These are phyloP conservation scores for Automeris io DNA, from an alignment of 2,888 invertebrate genomes.

Conservation along the genomic window DNA sequence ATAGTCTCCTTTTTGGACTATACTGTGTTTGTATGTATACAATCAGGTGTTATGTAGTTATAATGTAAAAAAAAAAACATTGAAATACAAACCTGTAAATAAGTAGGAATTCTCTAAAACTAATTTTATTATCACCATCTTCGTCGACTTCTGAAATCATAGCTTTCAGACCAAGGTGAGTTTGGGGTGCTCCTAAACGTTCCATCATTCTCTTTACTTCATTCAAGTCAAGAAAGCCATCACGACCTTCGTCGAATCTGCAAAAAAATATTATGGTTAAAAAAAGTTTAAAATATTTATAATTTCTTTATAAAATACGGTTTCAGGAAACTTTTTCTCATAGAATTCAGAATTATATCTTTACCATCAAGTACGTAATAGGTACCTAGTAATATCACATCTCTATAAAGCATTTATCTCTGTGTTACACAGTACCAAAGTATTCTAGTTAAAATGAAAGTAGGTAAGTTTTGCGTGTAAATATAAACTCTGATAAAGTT, in stretches of 20 bases:
- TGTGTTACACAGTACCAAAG: too few relatives aligned
- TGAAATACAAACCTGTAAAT: conserved; percentile 76
- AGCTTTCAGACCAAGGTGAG: conserved; percentile 94
- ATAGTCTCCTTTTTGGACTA: too few relatives aligned
- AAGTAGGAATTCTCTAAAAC: conserved; percentile 91
- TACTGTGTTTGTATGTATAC: not conserved
- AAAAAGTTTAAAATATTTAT: too few relatives aligned
- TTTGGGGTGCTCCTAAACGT: conserved; percentile 95
- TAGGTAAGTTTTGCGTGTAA: too few relatives aligned
- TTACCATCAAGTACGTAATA: too few relatives aligned
- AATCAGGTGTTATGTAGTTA: not conserved
- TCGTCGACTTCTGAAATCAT: conserved; percentile 97
- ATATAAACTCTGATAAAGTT: too few relatives aligned
- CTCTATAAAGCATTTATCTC: too few relatives aligned
- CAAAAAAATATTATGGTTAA: conserved; percentile 41
- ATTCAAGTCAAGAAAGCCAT: conserved; percentile 91
- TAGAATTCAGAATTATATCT: too few relatives aligned
- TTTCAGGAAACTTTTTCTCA: too few relatives aligned
- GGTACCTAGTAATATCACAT: too few relatives aligned
- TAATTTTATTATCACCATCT: conserved; percentile 90
- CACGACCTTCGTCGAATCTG: conserved; percentile 93
- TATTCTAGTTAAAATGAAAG: too few relatives aligned
- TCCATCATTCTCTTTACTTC: conserved; percentile 99
- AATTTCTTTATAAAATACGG: too few relatives aligned
- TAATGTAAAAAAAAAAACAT: not conserved